Percentiles rank a stretch among this genome's conserved stretches.
Evolutionary conservation across 2,113 vertebrate species (phyloP).

Genomic region (Agapornis roseicollis): DNA sequence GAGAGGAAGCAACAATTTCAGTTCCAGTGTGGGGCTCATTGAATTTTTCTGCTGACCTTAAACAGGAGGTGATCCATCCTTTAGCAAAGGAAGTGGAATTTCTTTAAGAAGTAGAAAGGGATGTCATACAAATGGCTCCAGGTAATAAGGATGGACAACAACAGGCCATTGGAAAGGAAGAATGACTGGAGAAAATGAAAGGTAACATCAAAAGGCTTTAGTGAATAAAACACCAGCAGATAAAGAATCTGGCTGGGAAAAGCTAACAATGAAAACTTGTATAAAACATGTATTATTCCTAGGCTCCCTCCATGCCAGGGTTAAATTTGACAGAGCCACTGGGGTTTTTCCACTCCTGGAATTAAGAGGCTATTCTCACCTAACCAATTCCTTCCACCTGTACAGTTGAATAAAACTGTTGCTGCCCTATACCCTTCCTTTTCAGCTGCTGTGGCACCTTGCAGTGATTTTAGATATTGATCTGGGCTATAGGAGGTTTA

Average conservation of each 20-base stretch:
- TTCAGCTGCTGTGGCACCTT: neutral
- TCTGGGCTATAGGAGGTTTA: neutral
- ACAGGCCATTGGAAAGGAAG: neutral
- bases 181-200: neutral
- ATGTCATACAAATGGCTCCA: neutral
- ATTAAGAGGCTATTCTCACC: neutral
- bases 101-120: neutral
- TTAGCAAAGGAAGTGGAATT: neutral
- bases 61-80: neutral
- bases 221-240: neutral
- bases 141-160: neutral
- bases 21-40: neutral
- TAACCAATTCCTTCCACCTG: neutral
- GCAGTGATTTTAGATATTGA: neutral
- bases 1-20: conserved; percentile 11
- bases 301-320: neutral
- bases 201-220: neutral
- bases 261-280: neutral
- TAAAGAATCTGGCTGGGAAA: neutral
- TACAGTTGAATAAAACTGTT: neutral
- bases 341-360: neutral
- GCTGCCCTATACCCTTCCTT: neutral
- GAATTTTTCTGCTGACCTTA: neutral
- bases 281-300: neutral
- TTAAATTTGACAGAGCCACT: neutral